Conservation (phyloP, 2,113 vertebrate species). For the Oriolus oriolus region DNA sequence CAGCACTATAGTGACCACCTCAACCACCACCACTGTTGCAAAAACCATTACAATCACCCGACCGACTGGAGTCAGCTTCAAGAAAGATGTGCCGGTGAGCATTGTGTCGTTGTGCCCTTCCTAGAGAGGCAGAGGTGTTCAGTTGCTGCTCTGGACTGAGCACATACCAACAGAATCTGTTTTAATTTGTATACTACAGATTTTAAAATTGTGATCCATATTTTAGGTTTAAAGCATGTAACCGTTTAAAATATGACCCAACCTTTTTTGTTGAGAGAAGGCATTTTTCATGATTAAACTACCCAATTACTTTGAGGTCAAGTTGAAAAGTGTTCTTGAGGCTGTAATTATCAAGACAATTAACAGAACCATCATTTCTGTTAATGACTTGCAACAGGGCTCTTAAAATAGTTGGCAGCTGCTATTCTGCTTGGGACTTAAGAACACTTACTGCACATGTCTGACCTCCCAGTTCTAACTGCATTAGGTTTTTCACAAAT, state of each 20-base stretch:
- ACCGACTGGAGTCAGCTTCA: slow-evolving; percentile 92
- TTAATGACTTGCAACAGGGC: not conserved
- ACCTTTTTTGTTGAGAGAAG: not conserved
- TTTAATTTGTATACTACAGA: not conserved
- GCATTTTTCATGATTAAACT: not conserved
- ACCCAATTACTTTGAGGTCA: not conserved
- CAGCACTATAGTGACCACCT: slow-evolving; percentile 93
- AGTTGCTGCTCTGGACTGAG: not conserved
- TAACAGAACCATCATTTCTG: not conserved
- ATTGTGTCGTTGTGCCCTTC: not conserved
- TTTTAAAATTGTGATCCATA: not conserved
- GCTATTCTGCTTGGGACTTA: not conserved
- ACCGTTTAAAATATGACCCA: not conserved
- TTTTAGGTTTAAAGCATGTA: not conserved
- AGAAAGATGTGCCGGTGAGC: slow-evolving; percentile 97
- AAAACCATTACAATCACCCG: slow-evolving; percentile 96
- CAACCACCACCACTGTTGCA: slow-evolving; percentile 89
- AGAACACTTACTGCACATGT: not conserved
- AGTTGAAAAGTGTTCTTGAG: not conserved
- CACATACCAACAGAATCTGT: rapidly evolving
- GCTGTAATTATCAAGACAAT: not conserved
- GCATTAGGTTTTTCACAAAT: not conserved
- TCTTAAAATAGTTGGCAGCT: not conserved
- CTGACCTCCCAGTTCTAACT: not conserved
- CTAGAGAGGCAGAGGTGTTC: not conserved